Conservation (phyloP, 2,797 vertebrate genomes). For the Etheostoma perlongum region DNA sequence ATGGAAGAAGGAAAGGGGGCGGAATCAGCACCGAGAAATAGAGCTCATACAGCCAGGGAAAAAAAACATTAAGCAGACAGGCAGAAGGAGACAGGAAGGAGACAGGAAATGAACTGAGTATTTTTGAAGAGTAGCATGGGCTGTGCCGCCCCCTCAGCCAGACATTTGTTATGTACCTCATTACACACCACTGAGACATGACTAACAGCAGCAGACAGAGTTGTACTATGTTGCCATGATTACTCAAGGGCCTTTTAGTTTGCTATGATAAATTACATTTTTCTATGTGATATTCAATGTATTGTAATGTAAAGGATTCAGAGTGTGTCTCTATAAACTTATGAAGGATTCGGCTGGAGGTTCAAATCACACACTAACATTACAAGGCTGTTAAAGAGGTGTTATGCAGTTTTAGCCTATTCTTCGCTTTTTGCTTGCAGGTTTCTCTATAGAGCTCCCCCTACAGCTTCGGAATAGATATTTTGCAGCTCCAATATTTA, state of each 20-base stretch:
- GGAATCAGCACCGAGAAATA: conserved; percentile 17
- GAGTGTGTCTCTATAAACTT: background rate
- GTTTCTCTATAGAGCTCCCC: no score
- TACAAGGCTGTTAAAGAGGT: background rate
- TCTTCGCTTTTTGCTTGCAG: no score
- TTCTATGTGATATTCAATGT: background rate
- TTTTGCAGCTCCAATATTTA: no score
- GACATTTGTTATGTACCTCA: conserved; percentile 53
- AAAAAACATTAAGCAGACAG: conserved; percentile 50
- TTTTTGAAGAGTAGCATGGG: conserved; percentile 44
- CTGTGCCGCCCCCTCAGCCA: conserved; percentile 42
- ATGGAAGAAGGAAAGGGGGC: conserved; percentile 31
- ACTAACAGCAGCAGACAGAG: conserved; percentile 38
- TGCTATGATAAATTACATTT: conserved; percentile 13
- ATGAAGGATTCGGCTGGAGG: background rate
- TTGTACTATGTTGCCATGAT: conserved; percentile 16
- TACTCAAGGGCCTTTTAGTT: conserved; percentile 10
- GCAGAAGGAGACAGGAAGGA: conserved; percentile 58
- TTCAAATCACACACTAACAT: conserved; percentile 8
- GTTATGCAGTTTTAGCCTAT: no score
- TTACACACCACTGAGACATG: conserved; percentile 46
- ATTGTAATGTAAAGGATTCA: conserved; percentile 6
- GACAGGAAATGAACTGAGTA: conserved; percentile 68
- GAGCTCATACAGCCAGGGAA: conserved; percentile 30
- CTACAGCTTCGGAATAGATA: no score